Evolutionary conservation across 2,113 vertebrate species (phyloP).

Genomic region (Apistogramma diplotaenia): DNA sequence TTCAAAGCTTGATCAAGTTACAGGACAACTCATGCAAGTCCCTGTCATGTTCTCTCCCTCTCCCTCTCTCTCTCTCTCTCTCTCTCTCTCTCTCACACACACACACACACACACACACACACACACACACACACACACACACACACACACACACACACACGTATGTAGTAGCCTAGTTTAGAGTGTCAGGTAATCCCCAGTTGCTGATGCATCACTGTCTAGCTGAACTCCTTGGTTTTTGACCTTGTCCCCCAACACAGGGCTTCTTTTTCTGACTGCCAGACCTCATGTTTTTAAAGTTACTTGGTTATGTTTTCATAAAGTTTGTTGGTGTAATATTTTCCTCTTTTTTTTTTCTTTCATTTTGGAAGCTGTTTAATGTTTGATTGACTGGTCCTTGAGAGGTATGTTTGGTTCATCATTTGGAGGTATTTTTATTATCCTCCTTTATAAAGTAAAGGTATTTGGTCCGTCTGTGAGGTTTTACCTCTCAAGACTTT

Average conservation of each 20-base stretch:
- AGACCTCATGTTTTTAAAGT: background rate
- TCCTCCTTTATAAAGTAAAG: no score
- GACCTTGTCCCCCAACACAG: background rate
- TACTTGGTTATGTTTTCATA: background rate
- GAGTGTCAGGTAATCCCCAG: slow-evolving; percentile 41
- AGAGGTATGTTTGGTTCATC: slow-evolving; percentile 39
- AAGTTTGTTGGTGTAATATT: background rate
- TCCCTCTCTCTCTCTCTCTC: no score
- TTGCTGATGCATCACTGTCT: slow-evolving; percentile 51
- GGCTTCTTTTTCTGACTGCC: background rate
- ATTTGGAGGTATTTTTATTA: slow-evolving; percentile 16
- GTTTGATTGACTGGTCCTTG: slow-evolving; percentile 23
- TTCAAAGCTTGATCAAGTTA: slow-evolving; percentile 60
- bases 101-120: slow-evolving; percentile 10
- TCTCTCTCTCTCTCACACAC: no score
- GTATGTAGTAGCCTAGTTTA: slow-evolving; percentile 42
- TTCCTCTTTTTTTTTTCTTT: background rate
- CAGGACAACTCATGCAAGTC: slow-evolving; percentile 37
- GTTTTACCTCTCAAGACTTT: no score
- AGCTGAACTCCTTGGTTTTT: slow-evolving; percentile 6
- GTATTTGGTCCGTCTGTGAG: no score
- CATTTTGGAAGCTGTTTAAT: slow-evolving; percentile 15
- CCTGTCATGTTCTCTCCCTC: background rate
- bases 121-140: background rate
- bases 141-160: slow-evolving; percentile 1